A percentile compares a stretch with the other conserved stretches of the same genome.
phyloP scores from a whole-genome alignment of 2,797 vertebrate genomes.

The Tiaroga cobitis region DNA sequence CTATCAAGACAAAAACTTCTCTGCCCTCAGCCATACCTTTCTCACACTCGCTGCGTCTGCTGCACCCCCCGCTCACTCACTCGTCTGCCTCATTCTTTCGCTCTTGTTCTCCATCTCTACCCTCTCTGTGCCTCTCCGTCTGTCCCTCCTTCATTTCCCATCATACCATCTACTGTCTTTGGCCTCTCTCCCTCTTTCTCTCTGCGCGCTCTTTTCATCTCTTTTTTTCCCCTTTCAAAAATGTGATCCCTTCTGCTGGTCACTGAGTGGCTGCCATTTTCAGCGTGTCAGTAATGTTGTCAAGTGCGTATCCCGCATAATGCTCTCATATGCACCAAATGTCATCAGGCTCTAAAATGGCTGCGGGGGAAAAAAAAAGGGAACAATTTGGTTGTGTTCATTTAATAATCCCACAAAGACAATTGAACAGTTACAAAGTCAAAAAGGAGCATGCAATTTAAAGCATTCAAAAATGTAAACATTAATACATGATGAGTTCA shows the following conservation, averaged over 20 bases:
- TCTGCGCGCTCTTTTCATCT: slow-evolving; percentile 66
- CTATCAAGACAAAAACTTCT: slow-evolving; percentile 60
- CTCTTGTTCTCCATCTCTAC: slow-evolving; percentile 66
- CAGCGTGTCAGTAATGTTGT: slow-evolving; percentile 58
- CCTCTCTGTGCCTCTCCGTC: slow-evolving; percentile 80
- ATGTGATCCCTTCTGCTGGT: slow-evolving; percentile 50
- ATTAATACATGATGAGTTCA: slow-evolving; percentile 20
- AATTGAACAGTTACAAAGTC: slow-evolving; percentile 39
- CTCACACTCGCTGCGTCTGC: slow-evolving; percentile 38
- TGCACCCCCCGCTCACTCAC: slow-evolving; percentile 49
- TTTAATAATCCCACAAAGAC: slow-evolving; percentile 49
- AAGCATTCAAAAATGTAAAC: slow-evolving; percentile 49
- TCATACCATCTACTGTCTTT: slow-evolving; percentile 64
- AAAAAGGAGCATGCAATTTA: slow-evolving; percentile 43
- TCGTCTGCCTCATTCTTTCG: slow-evolving; percentile 40
- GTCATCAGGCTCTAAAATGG: slow-evolving; percentile 56
- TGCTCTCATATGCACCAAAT: slow-evolving; percentile 53
- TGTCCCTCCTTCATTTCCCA: slow-evolving; percentile 81
- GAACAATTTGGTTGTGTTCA: slow-evolving; percentile 31
- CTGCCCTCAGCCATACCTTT: slow-evolving; percentile 56
- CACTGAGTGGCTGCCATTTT: slow-evolving; percentile 59
- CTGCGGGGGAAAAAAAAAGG: slow-evolving; percentile 43
- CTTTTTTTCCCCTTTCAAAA: slow-evolving; percentile 50
- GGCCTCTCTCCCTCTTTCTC: slow-evolving; percentile 74
- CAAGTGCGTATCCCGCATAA: slow-evolving; percentile 53